These are phyloP conservation scores for Aphodius sticticus DNA, from an alignment of 2,888 invertebrate species.

Conservation along the genomic window DNA sequence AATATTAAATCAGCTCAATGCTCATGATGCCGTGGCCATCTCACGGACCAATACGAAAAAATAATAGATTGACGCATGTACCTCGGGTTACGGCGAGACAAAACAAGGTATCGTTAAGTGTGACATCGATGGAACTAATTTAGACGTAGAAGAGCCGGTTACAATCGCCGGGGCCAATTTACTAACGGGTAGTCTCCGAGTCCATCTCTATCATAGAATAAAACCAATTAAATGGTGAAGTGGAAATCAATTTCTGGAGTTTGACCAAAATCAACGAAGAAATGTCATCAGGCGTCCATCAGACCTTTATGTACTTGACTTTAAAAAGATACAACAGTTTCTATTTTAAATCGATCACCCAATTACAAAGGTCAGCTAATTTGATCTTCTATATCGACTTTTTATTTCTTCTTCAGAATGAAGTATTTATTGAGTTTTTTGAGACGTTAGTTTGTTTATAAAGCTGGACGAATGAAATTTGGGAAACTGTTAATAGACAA, in stretches of 20 bases:
- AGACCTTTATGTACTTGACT: no score
- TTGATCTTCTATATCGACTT: no score
- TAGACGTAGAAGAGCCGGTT: neutral
- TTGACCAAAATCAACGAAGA: neutral
- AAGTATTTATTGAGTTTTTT: no score
- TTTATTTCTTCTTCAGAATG: no score
- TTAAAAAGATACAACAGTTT: no score
- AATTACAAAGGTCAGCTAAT: no score
- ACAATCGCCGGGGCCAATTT: constrained; percentile 4
- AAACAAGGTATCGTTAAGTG: constrained; percentile 36
- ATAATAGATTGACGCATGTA: constrained; percentile 37
- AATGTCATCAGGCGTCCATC: no score
- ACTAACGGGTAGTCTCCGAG: neutral
- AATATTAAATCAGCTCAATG: constrained; percentile 48
- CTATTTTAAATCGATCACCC: no score
- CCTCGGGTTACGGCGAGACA: constrained; percentile 30
- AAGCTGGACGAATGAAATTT: no score
- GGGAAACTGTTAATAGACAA: no score
- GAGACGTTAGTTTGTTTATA: no score
- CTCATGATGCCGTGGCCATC: constrained; percentile 19
- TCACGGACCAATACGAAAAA: constrained; percentile 28
- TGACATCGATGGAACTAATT: constrained; percentile 35
- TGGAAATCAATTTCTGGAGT: neutral
- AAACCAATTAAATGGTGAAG: neutral
- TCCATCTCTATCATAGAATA: neutral